A percentile compares a stretch with the other conserved stretches of the same genome.
Evolutionary conservation across 2,888 invertebrate species (phyloP).

Genomic region (Mythimna impura): DNA sequence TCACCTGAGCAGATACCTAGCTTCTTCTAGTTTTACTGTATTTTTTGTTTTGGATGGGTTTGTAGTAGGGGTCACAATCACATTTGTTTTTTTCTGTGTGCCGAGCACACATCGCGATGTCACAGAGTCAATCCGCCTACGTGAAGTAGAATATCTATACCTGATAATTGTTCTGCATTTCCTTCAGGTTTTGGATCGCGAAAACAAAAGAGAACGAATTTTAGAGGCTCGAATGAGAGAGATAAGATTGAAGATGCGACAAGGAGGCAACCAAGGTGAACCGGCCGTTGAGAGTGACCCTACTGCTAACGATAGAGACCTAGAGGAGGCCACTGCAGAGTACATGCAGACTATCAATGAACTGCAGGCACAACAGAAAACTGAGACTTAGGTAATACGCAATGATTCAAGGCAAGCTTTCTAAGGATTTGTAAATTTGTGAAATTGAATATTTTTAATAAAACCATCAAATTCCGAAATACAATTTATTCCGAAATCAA

Average conservation of each 20-base stretch:
- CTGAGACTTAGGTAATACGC: slow-evolving; percentile 29
- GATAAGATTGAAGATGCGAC: slow-evolving; percentile 91
- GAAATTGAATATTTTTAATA: slow-evolving; percentile 8
- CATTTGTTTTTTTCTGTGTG: too few species aligned
- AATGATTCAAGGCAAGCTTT: neutral
- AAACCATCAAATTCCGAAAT: slow-evolving; percentile 15
- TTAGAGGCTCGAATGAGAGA: slow-evolving; percentile 97
- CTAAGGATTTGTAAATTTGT: neutral
- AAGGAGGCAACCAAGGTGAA: slow-evolving; percentile 72
- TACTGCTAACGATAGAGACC: slow-evolving; percentile 77
- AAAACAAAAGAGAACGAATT: slow-evolving; percentile 97
- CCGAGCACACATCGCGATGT: too few species aligned
- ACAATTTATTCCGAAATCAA: slow-evolving; percentile 29
- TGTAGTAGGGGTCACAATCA: too few species aligned
- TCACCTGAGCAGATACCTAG: too few species aligned
- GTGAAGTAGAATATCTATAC: too few species aligned
- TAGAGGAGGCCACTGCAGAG: slow-evolving; percentile 84
- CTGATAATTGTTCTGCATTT: neutral
- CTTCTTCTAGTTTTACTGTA: too few species aligned
- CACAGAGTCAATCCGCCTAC: too few species aligned
- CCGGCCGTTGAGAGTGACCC: slow-evolving; percentile 74
- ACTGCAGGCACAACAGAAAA: slow-evolving; percentile 76
- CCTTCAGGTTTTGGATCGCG: slow-evolving; percentile 95
- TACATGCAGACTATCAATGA: slow-evolving; percentile 80
- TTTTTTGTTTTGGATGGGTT: too few species aligned